A percentile compares a stretch with the other conserved stretches of the same genome.
Evolutionary conservation across 1,140 invertebrate genomes (phyloP).

Genomic region (Aphelinus certus): DNA sequence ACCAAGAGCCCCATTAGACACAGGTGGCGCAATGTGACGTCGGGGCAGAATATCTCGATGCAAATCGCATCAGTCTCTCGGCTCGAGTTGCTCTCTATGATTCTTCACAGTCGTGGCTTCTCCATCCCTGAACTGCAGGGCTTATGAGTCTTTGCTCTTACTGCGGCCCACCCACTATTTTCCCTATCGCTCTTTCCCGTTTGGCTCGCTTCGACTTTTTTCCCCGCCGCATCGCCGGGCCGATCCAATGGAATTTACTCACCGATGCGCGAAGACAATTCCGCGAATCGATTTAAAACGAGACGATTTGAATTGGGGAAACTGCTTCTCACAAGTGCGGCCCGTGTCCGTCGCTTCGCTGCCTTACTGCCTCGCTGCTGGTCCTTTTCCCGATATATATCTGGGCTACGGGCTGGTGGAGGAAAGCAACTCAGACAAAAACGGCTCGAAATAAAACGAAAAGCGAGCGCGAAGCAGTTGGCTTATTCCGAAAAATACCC

Average conservation of each 20-base stretch:
- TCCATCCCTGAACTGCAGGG: too few relatives aligned
- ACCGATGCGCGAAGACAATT: constrained; percentile 50
- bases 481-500: constrained; percentile 6
- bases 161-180: too few relatives aligned
- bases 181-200: neutral
- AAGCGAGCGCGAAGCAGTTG: constrained; percentile 4
- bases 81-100: too few relatives aligned
- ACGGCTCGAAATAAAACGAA: neutral
- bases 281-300: constrained; percentile 58
- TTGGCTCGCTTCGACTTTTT: constrained; percentile 22
- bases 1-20: too few relatives aligned
- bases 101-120: too few relatives aligned
- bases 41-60: too few relatives aligned
- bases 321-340: too few relatives aligned
- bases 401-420: constrained; percentile 8
- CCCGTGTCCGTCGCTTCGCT: too few relatives aligned
- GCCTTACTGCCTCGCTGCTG: too few relatives aligned
- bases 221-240: neutral
- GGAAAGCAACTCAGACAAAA: constrained; percentile 7
- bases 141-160: too few relatives aligned
- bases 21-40: too few relatives aligned
- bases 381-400: neutral
- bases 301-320: constrained; percentile 50
- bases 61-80: too few relatives aligned
- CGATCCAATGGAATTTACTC: constrained; percentile 45